Evolutionary conservation across 2,888 invertebrate species (phyloP).

Genomic region (Epinotia nisella): DNA sequence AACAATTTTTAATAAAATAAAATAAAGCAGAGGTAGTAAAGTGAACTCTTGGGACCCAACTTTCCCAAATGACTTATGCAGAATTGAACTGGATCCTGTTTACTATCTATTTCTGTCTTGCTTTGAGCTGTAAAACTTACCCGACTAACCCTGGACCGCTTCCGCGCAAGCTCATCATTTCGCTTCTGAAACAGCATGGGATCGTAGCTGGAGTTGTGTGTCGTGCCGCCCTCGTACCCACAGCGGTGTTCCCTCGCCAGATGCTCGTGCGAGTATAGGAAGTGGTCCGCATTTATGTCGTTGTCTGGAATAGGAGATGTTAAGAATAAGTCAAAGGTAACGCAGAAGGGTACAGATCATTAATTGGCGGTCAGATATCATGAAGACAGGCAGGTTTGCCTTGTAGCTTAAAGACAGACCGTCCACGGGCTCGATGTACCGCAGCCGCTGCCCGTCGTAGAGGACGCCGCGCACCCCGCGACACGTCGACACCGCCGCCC

Average conservation of each 20-base stretch:
- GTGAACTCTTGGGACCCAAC: no score
- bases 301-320: constrained; percentile 61
- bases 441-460: constrained; percentile 90
- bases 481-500: constrained; percentile 95
- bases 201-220: constrained; percentile 86
- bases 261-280: constrained; percentile 88
- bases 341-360: no score
- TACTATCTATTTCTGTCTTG: no score
- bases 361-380: no score
- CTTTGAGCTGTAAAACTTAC: constrained; percentile 76
- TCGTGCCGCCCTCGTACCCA: constrained; percentile 83
- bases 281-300: constrained; percentile 82
- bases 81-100: no score
- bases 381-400: no score
- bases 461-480: constrained; percentile 90
- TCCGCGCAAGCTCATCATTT: constrained; percentile 67
- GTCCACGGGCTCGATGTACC: constrained; percentile 86
- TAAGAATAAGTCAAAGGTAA: background rate
- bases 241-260: constrained; percentile 84
- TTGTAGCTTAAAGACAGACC: constrained; percentile 52
- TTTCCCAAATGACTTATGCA: no score
- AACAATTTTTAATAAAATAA: no score
- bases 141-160: constrained; percentile 86
- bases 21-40: no score
- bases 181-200: constrained; percentile 65